Evolutionary conservation across 2,888 invertebrate genomes (phyloP).

Genomic region (Linyphia triangularis): DNA sequence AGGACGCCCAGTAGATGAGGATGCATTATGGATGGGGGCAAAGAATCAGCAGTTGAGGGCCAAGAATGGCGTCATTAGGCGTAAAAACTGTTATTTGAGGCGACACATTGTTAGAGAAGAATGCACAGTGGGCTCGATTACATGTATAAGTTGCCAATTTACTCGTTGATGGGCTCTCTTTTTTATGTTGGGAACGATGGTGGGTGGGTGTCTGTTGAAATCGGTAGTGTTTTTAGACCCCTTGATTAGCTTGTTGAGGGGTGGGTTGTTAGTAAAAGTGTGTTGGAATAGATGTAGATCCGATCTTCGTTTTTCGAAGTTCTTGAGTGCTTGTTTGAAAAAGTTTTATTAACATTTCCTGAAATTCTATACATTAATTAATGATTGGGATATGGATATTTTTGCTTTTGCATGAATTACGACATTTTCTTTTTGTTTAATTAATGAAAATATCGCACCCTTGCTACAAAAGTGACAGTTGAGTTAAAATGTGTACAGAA

Average conservation of each 20-base stretch:
- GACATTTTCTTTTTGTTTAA: too few relatives aligned
- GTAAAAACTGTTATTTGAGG: constrained; percentile 63
- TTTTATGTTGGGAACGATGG: too few relatives aligned
- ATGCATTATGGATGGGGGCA: not conserved
- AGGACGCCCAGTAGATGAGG: constrained; percentile 2
- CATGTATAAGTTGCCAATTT: constrained; percentile 12
- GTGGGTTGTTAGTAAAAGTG: not conserved
- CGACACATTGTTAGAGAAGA: constrained; percentile 55
- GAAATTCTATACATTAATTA: too few relatives aligned
- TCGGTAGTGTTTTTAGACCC: constrained; percentile 27
- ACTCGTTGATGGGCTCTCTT: constrained; percentile 8
- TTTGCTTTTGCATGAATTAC: too few relatives aligned
- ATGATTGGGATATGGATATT: too few relatives aligned
- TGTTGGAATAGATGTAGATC: too few relatives aligned
- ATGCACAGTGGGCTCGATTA: constrained; percentile 45
- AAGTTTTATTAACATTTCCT: too few relatives aligned
- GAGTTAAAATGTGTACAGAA: too few relatives aligned
- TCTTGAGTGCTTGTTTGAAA: too few relatives aligned
- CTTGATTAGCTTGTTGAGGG: constrained; percentile 4
- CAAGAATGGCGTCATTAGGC: constrained; percentile 44
- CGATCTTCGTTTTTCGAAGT: too few relatives aligned
- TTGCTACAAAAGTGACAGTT: too few relatives aligned
- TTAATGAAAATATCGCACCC: too few relatives aligned
- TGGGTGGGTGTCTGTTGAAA: not conserved
- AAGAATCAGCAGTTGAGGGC: not conserved